Conservation (phyloP, 1,140 invertebrate species). For the Micrasema minimum region DNA sequence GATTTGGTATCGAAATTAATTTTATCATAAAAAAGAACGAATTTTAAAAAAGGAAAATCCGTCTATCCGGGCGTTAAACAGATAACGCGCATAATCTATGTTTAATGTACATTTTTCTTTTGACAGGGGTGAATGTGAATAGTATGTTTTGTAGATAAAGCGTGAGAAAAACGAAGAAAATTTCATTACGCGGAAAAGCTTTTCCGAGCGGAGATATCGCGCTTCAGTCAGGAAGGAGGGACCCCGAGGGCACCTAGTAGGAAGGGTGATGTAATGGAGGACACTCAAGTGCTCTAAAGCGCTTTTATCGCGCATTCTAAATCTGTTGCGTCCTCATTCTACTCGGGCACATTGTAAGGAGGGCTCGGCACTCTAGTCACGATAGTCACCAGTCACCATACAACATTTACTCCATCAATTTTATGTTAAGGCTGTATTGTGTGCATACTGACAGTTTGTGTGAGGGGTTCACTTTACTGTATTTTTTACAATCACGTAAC, state of each 20-base stretch:
- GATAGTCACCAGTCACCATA: background rate
- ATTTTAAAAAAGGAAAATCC: background rate
- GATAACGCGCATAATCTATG: no score
- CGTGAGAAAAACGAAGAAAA: slow-evolving; percentile 16
- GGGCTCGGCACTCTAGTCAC: no score
- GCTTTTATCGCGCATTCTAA: slow-evolving; percentile 41
- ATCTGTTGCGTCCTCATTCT: slow-evolving; percentile 33
- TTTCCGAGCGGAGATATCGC: background rate
- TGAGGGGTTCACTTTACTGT: no score
- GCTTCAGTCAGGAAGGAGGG: background rate
- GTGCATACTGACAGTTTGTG: no score
- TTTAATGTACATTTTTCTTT: background rate
- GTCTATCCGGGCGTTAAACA: no score
- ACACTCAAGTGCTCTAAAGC: slow-evolving; percentile 33
- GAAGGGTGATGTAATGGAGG: slow-evolving; percentile 24
- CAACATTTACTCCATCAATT: no score
- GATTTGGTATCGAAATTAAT: background rate
- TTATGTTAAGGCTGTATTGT: no score
- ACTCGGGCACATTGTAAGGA: no score
- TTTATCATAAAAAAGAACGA: background rate
- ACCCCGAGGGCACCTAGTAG: background rate
- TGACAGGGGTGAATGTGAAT: background rate
- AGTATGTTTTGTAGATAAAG: background rate
- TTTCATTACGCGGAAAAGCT: slow-evolving; percentile 25
- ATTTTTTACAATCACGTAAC: no score